Evolutionary conservation across 2,797 vertebrate genomes (phyloP), one percentile per base, ranked within the genome.

Genomic region (Oreochromis mossambicus): DNA sequence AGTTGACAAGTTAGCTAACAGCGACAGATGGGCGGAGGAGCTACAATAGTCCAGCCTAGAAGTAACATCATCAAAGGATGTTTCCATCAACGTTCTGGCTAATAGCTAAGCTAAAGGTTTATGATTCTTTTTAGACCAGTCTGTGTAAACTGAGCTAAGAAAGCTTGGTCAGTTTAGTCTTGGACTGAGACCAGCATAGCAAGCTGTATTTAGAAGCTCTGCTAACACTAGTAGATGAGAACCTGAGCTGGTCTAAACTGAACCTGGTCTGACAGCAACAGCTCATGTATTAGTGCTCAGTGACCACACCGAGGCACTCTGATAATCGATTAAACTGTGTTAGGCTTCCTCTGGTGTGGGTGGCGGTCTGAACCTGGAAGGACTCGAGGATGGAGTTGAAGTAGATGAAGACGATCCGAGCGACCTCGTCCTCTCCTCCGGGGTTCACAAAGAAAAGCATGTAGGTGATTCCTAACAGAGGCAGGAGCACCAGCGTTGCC

Each of bases 371-470:
- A 24, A 92, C 98, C 97, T 98, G 98, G 94, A 98, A 98, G 41
- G 98, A 98, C 86, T 98, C 97, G 82, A 98, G 96, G 68, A 98
- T 97, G 55, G 98, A 98, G 88, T 98, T 98, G 92, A 98, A 98
- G 92, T 98, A 98, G 94, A 98, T 98, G 94, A 98, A 98, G 82
- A 98, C 97, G 0, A 98, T 95, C 88, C 96, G 96, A 81, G 98
- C 98, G 81, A 97, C 95, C 86, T 98, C 97, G 10, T 98, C 98
- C 80, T 98, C 97, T 32, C 97, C 97, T 9, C 97, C 97, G 0
- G 98, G 98, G 85, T 98, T 98, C 88, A 98, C 97, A 7, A 98
- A 98, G 95, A 98, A 98, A 79, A 98, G 89, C 97, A 98, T 98
- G 95, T 98, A 98, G 61, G 98, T 98, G 94, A 98, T 98, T 34